Percentiles rank a stretch among this genome's conserved stretches.
Evolutionary conservation across 2,888 invertebrate species (phyloP).

Genomic region (Deroplatys truncata): DNA sequence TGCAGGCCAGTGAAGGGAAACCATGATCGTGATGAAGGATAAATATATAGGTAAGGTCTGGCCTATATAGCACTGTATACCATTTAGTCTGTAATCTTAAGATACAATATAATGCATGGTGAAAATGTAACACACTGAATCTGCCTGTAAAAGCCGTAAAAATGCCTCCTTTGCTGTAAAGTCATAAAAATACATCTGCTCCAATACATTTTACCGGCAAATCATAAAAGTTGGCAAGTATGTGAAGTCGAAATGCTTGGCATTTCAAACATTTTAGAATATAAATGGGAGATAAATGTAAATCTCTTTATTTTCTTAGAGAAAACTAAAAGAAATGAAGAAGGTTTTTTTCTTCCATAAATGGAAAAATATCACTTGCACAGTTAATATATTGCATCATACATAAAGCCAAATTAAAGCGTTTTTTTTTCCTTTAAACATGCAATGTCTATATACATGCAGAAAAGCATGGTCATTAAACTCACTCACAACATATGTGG

Average conservation of each 20-base stretch:
- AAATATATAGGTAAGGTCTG: too few relatives aligned
- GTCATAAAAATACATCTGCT: too few relatives aligned
- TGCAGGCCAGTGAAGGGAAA: too few relatives aligned
- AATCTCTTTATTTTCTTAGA: not conserved
- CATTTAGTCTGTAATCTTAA: too few relatives aligned
- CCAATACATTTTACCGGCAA: too few relatives aligned
- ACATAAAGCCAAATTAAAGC: conserved; percentile 2
- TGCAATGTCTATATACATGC: not conserved
- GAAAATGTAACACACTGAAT: too few relatives aligned
- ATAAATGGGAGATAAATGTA: not conserved
- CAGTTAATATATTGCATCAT: conserved; percentile 6
- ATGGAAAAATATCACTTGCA: not conserved
- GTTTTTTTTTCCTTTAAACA: not conserved
- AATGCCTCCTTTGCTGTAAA: too few relatives aligned
- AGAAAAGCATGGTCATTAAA: not conserved
- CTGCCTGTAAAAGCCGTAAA: too few relatives aligned
- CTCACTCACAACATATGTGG: not conserved
- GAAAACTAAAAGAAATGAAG: not conserved
- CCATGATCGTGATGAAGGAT: too few relatives aligned
- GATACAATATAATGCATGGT: too few relatives aligned
- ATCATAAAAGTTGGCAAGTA: too few relatives aligned
- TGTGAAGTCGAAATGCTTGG: not conserved
- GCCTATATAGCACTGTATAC: too few relatives aligned
- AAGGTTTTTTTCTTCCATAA: not conserved
- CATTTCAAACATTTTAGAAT: not conserved